A percentile compares a stretch with the other conserved stretches of the same genome.
Conservation (phyloP, 2,113 vertebrate species). For the Chloropsis hardwickii region DNA sequence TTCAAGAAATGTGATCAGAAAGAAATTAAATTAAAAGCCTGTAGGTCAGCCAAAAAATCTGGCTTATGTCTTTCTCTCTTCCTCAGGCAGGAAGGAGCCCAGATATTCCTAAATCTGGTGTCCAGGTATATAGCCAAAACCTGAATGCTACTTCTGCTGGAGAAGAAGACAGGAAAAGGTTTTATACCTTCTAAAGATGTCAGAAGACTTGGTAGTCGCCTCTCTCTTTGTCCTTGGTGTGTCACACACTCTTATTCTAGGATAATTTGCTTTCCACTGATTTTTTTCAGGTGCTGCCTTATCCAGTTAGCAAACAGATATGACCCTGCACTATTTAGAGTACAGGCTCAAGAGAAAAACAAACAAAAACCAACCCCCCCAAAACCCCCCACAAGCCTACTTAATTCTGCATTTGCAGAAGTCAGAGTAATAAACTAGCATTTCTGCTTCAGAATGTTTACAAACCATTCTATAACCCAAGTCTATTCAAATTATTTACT, state of each 20-base stretch:
- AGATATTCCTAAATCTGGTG: conserved; percentile 32
- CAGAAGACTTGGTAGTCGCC: not conserved
- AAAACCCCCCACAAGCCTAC: too few species aligned
- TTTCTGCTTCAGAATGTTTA: not conserved
- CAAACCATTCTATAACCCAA: not conserved
- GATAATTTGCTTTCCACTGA: not conserved
- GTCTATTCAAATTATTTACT: not conserved
- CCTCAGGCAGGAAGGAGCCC: conserved; percentile 32
- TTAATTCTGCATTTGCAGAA: not conserved
- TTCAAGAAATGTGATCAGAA: not conserved
- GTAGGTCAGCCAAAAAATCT: conserved; percentile 37
- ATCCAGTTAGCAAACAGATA: not conserved
- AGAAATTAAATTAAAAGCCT: conserved; percentile 13
- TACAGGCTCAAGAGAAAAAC: not conserved
- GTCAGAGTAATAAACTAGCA: not conserved
- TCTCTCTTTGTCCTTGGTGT: not conserved
- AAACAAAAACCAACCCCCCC: not conserved
- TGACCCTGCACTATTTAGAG: not conserved
- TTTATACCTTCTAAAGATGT: not conserved
- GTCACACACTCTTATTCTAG: not conserved
- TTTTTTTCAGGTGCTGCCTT: not conserved
- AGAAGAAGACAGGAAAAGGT: not conserved
- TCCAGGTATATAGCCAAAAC: conserved; percentile 48
- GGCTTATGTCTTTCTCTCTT: conserved; percentile 25
- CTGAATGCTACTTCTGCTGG: not conserved